phyloP scores from a whole-genome alignment of 1,140 invertebrate genomes.

The Habropoda laboriosa region DNA sequence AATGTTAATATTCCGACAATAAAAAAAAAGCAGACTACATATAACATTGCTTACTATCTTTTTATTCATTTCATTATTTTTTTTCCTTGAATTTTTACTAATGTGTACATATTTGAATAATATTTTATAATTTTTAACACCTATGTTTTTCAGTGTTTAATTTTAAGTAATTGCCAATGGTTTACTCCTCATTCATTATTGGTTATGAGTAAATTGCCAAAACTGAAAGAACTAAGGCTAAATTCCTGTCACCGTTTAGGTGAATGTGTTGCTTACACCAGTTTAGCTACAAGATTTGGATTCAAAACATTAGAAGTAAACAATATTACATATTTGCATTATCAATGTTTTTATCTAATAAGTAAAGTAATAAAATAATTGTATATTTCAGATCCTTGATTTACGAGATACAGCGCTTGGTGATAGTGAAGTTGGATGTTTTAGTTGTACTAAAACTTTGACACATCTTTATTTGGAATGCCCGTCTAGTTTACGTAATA shows the following conservation, averaged over 20 bases:
- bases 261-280: conserved; percentile 89
- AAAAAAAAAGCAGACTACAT: background rate
- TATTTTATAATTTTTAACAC: background rate
- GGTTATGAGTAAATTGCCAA: conserved; percentile 86
- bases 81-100: background rate
- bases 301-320: conserved; percentile 85
- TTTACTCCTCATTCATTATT: conserved; percentile 86
- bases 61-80: conserved; percentile 13
- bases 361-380: background rate
- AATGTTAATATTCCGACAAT: background rate
- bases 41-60: background rate
- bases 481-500: conserved; percentile 68
- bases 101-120: background rate
- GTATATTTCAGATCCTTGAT: conserved; percentile 83
- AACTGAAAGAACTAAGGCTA: conserved; percentile 83
- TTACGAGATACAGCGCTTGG: conserved; percentile 85
- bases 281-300: conserved; percentile 88
- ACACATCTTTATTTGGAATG: conserved; percentile 84
- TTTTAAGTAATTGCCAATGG: conserved; percentile 87
- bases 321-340: background rate
- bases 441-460: conserved; percentile 84
- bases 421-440: conserved; percentile 86
- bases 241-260: conserved; percentile 84
- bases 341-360: background rate
- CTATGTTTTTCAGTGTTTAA: conserved; percentile 82